These are phyloP conservation scores for Spisula solida DNA, from an alignment of 2,888 invertebrate species.

Conservation along the genomic window DNA sequence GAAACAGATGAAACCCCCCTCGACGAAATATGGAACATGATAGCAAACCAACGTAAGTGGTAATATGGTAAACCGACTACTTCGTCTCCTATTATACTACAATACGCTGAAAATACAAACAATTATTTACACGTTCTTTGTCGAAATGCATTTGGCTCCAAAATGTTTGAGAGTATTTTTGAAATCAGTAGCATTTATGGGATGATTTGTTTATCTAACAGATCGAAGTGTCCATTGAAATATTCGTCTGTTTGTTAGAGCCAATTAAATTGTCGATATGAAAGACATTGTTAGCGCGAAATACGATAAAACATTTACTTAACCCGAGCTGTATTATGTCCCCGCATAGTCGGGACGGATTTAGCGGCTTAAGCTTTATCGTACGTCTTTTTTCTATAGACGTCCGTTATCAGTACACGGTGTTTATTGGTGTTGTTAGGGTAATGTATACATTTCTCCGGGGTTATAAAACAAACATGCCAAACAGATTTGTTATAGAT, in stretches of 20 bases:
- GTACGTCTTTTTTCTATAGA: not conserved
- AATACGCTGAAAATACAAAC: not conserved
- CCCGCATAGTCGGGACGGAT: not conserved
- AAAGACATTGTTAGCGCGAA: not conserved
- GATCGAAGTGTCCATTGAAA: constrained; percentile 22
- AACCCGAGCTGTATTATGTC: not conserved
- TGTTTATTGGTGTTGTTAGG: not conserved
- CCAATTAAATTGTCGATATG: constrained; percentile 28
- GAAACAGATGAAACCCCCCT: too few relatives aligned
- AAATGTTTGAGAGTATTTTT: not conserved
- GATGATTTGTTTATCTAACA: not conserved
- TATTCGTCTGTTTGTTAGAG: not conserved
- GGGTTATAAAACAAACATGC: not conserved
- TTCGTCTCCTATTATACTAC: not conserved
- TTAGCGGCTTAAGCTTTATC: not conserved
- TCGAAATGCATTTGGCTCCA: not conserved
- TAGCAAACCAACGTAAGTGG: not conserved
- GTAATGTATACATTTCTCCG: not conserved
- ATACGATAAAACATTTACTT: not conserved
- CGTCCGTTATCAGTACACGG: not conserved
- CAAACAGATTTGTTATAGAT: not conserved
- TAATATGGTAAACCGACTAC: not conserved
- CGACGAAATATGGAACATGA: not conserved
- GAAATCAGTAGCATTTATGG: not conserved
- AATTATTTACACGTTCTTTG: not conserved